Evolutionary conservation across 2,888 invertebrate genomes (phyloP).

Genomic region (Laspeyria flexula): DNA sequence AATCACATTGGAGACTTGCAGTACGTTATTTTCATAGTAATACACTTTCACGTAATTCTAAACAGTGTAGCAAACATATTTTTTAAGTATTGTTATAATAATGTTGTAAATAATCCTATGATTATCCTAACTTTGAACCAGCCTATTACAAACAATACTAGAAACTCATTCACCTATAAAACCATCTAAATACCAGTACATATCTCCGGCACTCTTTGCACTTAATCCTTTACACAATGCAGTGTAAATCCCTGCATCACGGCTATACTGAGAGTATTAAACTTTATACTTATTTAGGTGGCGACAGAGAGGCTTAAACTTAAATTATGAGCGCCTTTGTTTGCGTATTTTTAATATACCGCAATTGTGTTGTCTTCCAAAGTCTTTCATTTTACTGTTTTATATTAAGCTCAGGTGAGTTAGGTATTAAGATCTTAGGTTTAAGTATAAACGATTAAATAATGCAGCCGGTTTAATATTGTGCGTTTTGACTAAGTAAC

Average conservation of each 20-base stretch:
- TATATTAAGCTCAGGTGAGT: constrained; percentile 38
- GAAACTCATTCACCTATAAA: not conserved
- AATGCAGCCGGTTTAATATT: not conserved
- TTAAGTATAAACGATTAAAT: not conserved
- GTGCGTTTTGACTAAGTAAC: not conserved
- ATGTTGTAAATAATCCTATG: no score
- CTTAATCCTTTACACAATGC: constrained; percentile 39
- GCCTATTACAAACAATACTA: not conserved
- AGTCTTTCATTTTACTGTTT: constrained; percentile 37
- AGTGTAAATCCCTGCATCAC: constrained; percentile 23
- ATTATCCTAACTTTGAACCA: not conserved
- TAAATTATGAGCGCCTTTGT: constrained; percentile 53
- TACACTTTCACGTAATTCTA: no score
- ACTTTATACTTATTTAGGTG: constrained; percentile 43
- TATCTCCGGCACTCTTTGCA: constrained; percentile 11
- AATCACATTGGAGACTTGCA: no score
- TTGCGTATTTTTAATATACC: constrained; percentile 55
- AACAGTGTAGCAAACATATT: no score
- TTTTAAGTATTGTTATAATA: no score
- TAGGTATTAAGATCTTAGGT: constrained; percentile 41
- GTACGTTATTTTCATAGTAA: no score
- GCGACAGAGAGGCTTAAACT: constrained; percentile 37
- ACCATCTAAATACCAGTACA: constrained; percentile 2
- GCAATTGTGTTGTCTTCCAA: constrained; percentile 35
- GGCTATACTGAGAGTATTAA: constrained; percentile 17